Conservation (phyloP, 2,113 vertebrate species). For the Gymnogyps californianus region DNA sequence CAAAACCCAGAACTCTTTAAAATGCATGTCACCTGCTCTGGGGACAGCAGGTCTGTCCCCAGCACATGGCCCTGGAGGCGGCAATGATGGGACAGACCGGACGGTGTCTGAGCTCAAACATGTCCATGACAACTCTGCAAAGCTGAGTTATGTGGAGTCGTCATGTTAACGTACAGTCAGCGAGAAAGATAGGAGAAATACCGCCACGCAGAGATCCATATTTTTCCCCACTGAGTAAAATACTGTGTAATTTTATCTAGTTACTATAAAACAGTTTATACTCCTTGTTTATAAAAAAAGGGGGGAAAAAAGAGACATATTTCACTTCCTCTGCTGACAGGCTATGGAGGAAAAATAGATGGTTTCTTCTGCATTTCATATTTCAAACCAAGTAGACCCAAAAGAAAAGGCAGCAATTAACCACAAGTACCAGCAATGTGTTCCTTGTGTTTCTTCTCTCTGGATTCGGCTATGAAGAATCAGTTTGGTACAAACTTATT, state of each 20-base stretch:
- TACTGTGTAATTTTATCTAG: slow-evolving; percentile 32
- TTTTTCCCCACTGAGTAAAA: slow-evolving; percentile 51
- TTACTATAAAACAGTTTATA: slow-evolving; percentile 48
- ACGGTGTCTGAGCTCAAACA: neutral
- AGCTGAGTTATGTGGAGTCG: neutral
- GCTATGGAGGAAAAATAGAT: slow-evolving; percentile 45
- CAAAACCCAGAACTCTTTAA: neutral
- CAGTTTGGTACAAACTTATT: neutral
- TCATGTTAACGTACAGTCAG: slow-evolving; percentile 11
- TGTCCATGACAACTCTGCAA: neutral
- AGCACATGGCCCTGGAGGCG: neutral
- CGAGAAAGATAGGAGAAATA: neutral
- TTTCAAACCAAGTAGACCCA: slow-evolving; percentile 51
- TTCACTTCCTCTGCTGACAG: slow-evolving; percentile 54
- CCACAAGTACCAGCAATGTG: slow-evolving; percentile 35
- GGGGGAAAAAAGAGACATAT: neutral
- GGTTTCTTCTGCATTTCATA: slow-evolving; percentile 49
- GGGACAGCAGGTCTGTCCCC: neutral
- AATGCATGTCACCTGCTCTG: neutral
- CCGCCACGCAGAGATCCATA: neutral
- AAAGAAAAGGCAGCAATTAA: slow-evolving; percentile 66
- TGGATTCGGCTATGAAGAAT: neutral
- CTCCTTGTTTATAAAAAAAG: slow-evolving; percentile 4
- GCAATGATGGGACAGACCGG: neutral
- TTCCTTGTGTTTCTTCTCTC: neutral